phyloP scores from a whole-genome alignment of 1,140 invertebrate genomes.

The Trachymyrmex septentrionalis region DNA sequence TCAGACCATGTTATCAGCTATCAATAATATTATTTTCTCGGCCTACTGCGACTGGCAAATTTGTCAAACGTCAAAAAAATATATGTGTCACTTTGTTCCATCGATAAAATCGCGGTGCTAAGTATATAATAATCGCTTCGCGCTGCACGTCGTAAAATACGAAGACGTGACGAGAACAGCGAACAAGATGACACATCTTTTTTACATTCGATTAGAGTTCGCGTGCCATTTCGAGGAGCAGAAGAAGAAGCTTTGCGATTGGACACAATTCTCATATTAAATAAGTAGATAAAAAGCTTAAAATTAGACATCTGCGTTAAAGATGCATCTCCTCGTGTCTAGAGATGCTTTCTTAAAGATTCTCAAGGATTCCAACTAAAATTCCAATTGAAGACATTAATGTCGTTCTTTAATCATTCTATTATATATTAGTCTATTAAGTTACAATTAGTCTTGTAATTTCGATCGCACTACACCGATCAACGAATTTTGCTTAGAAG shows the following conservation, averaged over 20 bases:
- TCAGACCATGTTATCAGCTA: slow-evolving; percentile 55
- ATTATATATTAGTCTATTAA: background rate
- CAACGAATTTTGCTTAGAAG: background rate
- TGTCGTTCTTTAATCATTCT: background rate
- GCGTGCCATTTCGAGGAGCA: background rate
- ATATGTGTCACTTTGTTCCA: background rate
- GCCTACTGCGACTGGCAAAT: background rate
- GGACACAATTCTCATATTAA: slow-evolving; percentile 12
- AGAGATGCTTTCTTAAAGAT: background rate
- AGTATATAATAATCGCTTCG: slow-evolving; percentile 10
- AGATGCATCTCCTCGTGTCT: background rate
- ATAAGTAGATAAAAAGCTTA: no score
- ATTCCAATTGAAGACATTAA: background rate
- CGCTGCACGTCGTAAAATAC: background rate
- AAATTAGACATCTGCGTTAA: slow-evolving; percentile 13
- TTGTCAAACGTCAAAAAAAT: background rate
- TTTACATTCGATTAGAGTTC: slow-evolving; percentile 37
- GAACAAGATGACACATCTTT: slow-evolving; percentile 23
- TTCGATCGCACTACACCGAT: background rate
- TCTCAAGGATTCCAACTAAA: background rate
- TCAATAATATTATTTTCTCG: background rate
- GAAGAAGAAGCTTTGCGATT: background rate
- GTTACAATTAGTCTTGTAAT: no score
- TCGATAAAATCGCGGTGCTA: slow-evolving; percentile 25
- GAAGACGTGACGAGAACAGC: background rate